Base-by-base conservation (phyloP, 2,797 vertebrate species). In the Chloroceryle amazona region DNA sequence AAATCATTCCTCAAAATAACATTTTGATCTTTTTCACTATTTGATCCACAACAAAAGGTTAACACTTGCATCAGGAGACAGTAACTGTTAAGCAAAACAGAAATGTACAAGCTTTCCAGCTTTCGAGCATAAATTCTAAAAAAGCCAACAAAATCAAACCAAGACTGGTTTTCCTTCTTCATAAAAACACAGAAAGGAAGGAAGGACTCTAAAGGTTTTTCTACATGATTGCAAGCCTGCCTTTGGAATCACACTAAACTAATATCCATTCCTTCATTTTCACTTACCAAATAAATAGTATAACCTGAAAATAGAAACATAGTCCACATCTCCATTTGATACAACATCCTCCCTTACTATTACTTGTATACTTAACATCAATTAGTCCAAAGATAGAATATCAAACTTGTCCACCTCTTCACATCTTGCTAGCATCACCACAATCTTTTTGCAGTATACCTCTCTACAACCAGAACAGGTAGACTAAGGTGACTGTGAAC, bases 151-250 rank as follows among this genome's bases (percentile, higher is more conserved):
- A 66, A 54, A 25, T 2, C 47, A 58, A 72, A 60, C 10, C 4
- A 7, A 60, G 10, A 42, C 2, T 26, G 28, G 2, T 12, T 58
- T 62, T 58, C 5, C 4, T 10, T 68, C 28, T 74, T 71, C 23
- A 71, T 28, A 39, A 79, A 85, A 81, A n/a, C 14, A 49, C 6
- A 54, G 17, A 84, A 61, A 68, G 8, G 9, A 65, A 23, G 0
- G 2, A 87, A 8, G 6, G 14, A 57, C 15, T 47, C 16, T 41
- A 29, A 55, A 73, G 1, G 1, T 47, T 55, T 93, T 75, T 31
- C 14, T 47, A 0, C 52, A 29, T 6, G 3, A 61, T 26, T 72
- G 5, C 3, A 63, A 51, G 13, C 2, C 8, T 54, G 3, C 3
- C 17, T 83, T 80, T 57, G 33, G 33, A 65, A 60, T 44, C 19